Conservation (phyloP, 35 echinoderm and acorn worm species). For the Strongylocentrotus purpuratus region DNA sequence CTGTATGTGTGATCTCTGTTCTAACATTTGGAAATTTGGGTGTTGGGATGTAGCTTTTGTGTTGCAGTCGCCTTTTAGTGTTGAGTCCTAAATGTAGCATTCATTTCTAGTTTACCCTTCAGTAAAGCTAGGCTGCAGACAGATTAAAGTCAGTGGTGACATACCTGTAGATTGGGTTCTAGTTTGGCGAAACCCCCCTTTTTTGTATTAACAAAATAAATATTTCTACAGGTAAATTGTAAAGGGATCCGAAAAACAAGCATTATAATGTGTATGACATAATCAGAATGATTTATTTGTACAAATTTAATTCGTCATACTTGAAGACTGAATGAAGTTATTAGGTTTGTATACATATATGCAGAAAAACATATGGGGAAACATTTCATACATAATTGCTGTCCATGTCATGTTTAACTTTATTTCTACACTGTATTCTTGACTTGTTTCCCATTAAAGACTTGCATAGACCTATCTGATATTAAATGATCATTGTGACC, state of each 20-base stretch:
- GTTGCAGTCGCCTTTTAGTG: too few relatives aligned
- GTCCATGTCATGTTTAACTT: not conserved
- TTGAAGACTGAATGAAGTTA: not conserved
- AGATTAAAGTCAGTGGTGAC: too few relatives aligned
- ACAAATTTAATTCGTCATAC: not conserved
- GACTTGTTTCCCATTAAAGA: not conserved
- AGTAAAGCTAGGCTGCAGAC: too few relatives aligned
- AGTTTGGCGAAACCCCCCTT: too few relatives aligned
- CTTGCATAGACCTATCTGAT: constrained; percentile 17
- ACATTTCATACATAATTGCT: not conserved
- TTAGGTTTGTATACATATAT: not conserved
- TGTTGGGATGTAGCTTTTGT: too few relatives aligned
- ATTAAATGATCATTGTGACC: not conserved
- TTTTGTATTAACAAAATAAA: not conserved
- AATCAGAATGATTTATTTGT: not conserved
- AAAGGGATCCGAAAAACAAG: not conserved
- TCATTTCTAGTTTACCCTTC: too few relatives aligned
- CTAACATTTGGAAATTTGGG: too few relatives aligned
- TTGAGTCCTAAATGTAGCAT: too few relatives aligned
- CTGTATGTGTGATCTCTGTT: too few relatives aligned
- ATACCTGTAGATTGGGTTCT: too few relatives aligned
- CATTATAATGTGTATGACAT: not conserved
- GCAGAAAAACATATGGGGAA: too few relatives aligned
- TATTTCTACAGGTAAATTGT: not conserved
- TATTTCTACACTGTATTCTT: constrained; percentile 7